phyloP scores from a whole-genome alignment of 92 coral and sea anemone species.

The Epizoanthus scotinus region DNA sequence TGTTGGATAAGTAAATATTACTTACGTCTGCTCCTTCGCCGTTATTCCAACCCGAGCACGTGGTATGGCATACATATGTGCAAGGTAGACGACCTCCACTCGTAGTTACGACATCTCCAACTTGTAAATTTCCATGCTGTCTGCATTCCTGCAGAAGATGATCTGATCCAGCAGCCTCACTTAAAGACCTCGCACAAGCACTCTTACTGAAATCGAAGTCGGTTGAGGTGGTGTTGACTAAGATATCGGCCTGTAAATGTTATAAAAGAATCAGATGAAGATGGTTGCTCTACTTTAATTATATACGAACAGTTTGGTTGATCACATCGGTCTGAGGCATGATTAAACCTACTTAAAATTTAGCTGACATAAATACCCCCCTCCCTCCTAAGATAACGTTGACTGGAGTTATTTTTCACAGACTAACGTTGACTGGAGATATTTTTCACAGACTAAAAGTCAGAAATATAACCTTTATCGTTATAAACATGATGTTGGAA shows the following conservation, averaged over 20 bases:
- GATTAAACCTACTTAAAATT: too few species aligned
- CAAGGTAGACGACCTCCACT: constrained; percentile 56
- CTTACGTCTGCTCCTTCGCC: constrained; percentile 63
- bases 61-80: constrained; percentile 58
- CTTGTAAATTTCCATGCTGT: constrained; percentile 44
- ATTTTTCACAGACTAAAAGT: too few species aligned
- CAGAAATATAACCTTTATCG: too few species aligned
- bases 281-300: too few species aligned
- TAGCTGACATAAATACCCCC: too few species aligned
- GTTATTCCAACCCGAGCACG: constrained; percentile 50
- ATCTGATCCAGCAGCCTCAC: constrained; percentile 66
- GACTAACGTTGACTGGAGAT: too few species aligned
- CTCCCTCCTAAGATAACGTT: too few species aligned
- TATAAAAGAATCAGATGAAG: background rate
- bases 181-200: constrained; percentile 62
- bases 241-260: constrained; percentile 58
- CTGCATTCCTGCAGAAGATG: constrained; percentile 61
- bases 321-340: too few species aligned
- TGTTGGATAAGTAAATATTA: background rate
- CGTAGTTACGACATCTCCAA: constrained; percentile 63
- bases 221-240: constrained; percentile 65
- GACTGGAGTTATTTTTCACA: too few species aligned
- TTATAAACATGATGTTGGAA: too few species aligned
- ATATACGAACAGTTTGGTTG: background rate
- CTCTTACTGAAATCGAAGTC: constrained; percentile 57